Conservation (phyloP, 2,113 vertebrate genomes). For the Phasianus colchicus region DNA sequence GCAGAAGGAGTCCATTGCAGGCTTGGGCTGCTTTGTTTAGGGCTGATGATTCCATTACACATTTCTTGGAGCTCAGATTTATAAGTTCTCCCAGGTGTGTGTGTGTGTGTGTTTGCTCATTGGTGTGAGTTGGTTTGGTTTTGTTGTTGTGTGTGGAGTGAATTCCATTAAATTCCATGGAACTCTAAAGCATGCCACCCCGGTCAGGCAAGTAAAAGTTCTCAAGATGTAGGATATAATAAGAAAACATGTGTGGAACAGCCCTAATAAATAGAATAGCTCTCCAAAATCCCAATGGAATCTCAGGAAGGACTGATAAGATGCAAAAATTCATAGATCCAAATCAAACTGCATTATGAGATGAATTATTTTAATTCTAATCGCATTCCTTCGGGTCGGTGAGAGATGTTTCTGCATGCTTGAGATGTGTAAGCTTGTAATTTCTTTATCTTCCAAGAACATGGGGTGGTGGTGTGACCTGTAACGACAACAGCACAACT, state of each 20-base stretch:
- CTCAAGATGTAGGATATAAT: neutral
- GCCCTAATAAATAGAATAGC: neutral
- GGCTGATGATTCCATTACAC: neutral
- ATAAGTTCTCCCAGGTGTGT: neutral
- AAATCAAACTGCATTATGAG: neutral
- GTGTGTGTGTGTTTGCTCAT: neutral
- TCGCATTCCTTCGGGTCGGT: neutral
- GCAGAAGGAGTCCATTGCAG: neutral
- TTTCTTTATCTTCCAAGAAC: slow-evolving; percentile 32
- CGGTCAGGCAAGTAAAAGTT: neutral
- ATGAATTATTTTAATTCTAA: neutral
- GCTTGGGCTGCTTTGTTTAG: neutral
- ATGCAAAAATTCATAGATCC: neutral
- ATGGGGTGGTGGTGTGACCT: neutral
- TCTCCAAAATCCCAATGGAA: neutral
- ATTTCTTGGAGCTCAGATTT: neutral
- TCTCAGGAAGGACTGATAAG: neutral
- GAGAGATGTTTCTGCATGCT: neutral
- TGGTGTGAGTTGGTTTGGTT: neutral
- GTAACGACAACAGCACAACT: neutral
- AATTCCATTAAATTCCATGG: slow-evolving; percentile 5
- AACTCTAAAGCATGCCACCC: neutral
- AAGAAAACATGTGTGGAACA: neutral
- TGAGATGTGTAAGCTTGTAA: neutral
- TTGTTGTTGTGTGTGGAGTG: neutral